Evolutionary conservation across 2,888 invertebrate species (phyloP), one percentile per base, ranked within the genome.

Genomic region (Sphaerophoria rueppellii): DNA sequence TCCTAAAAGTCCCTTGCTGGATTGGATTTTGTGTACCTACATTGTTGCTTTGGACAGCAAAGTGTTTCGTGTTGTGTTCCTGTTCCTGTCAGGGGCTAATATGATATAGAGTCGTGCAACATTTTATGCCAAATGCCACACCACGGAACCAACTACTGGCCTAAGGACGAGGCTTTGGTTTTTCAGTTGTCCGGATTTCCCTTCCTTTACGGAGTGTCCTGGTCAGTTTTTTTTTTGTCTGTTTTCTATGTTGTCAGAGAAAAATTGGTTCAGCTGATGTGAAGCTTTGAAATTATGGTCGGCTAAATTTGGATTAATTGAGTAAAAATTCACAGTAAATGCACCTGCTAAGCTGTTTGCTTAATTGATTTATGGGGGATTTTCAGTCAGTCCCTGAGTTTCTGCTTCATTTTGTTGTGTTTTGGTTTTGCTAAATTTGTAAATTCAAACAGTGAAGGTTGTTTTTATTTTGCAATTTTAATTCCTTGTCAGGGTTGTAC

Each of bases 311-410:
- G 86, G 87, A 88, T 88, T 87, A 86, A 87, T 87, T 88, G 88
- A 88, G 87, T 82, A 87, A 86, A 88, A 88, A 88, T 88, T 87
- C 87, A 87, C 87, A 88, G 87, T 87, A 88, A 88, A 88, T 87
- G 87, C 87, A 87, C 86, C 88, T 87, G 87, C 87, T 88, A 88
- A 88, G 88, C 88, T 88, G 87, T 88, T 87, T 87, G 88, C 87
- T 88, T 89, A 90, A 90, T 90, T 90, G 90, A 90, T 90, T 90
- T 90, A 90, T 90, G 89, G 88, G 89, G 87, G 88, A 50, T 87
- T 87, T 87, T 67, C 54, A 71, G 60, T 60, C 60, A 43, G 37
- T 58, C 16, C 16, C 24, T 1, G 43, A 43, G 40, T 58, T 40
- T 12, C 0, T 24, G 37, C 16, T 37, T 34, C 14, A 11, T 58